Evolutionary conservation across 2,113 vertebrate genomes (phyloP), one percentile per base, ranked within the genome.

Genomic region (Ictalurus furcatus): DNA sequence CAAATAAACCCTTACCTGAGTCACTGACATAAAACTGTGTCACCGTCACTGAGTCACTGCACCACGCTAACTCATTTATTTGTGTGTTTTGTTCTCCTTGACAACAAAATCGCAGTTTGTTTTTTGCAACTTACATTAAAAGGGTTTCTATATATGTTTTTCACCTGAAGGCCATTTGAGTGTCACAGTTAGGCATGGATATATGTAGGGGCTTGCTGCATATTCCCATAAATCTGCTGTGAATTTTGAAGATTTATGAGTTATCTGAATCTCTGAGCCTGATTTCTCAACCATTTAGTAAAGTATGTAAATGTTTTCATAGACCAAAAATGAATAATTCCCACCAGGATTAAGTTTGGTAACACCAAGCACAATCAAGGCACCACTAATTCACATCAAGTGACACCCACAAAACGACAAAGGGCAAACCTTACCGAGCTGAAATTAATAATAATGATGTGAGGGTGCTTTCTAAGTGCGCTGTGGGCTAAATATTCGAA

Each of bases 1-100:
- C 83, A 69, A 61, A 48, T 85, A 69, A 85, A 69, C 63, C 40
- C 28, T 34, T 85, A 61, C 56, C 30, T 83, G 30, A 23, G 71
- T 44, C 19, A 44, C 37, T 82, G 54, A 81, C 44, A 48, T 7
- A 48, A 48, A 48, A 48, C 44, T 44, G 44, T 44, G 44, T 59
- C 34, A 40, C 44, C 21, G 71, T 44, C 37, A 74, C 71, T 59
- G 54, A 81, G 13, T 44, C 37, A 74, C 71, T 82, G 54, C 58
- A 1, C 16, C 25, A 9, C 5, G 7, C 14, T n/a, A 58, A 54
- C 37, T 17, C 17, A 59, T 4, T 83, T 48, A 61, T 61, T 48
- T 69, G 6, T 63, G 21, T n/a, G 37, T n/a, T 67, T 28, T 67
- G 56, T 84, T 3, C 23, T 44, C 19, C 34, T 84, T 84, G 40